Percentiles rank a stretch among this genome's conserved stretches.
Evolutionary conservation across 2,113 vertebrate genomes (phyloP).

Genomic region (Lagopus muta): DNA sequence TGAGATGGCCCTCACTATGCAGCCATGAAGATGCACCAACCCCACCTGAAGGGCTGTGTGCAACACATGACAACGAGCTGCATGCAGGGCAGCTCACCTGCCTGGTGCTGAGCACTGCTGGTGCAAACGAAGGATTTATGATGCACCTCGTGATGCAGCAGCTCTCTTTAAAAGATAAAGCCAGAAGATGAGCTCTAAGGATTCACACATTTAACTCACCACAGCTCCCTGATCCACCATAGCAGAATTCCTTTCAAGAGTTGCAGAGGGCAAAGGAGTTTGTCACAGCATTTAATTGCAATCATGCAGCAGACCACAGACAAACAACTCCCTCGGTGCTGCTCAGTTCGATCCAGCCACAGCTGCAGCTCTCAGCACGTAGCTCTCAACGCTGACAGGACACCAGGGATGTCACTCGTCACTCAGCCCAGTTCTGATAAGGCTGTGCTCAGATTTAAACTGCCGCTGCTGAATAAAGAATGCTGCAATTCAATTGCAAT

Average conservation of each 20-base stretch:
- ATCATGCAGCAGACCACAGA: not conserved
- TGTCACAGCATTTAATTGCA: fast-evolving
- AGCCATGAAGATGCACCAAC: not conserved
- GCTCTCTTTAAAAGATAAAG: not conserved
- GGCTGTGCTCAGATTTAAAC: not conserved
- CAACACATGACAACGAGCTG: not conserved
- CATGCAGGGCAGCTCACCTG: fast-evolving
- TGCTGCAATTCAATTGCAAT: fast-evolving
- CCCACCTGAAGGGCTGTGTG: not conserved
- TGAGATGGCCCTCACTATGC: not conserved
- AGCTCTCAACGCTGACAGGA: not conserved
- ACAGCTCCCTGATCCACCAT: not conserved
- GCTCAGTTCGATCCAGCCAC: not conserved
- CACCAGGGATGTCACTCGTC: not conserved
- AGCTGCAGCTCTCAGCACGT: not conserved
- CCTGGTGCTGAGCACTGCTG: not conserved
- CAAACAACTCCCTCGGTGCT: not conserved
- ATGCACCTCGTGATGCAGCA: not conserved
- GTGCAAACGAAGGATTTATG: not conserved
- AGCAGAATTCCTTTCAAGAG: not conserved
- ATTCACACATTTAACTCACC: not conserved
- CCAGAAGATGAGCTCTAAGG: not conserved
- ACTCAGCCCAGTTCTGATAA: not conserved
- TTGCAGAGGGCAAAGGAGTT: not conserved
- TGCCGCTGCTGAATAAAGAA: not conserved